Evolutionary conservation across 2,113 vertebrate genomes (phyloP).

Genomic region (Amblyopsis rosae): DNA sequence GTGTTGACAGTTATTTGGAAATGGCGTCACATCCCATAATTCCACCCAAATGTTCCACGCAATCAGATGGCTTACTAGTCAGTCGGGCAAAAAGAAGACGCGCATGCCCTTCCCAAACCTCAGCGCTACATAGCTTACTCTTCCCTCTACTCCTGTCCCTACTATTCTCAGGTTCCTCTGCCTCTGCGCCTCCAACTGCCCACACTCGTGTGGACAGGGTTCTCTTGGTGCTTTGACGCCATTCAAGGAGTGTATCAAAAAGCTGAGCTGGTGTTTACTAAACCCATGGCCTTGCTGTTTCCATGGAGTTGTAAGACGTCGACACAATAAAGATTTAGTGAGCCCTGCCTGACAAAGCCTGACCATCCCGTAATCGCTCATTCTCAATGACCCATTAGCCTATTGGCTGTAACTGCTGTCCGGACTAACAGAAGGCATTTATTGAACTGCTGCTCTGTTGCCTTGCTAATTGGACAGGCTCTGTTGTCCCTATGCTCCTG

Average conservation of each 20-base stretch:
- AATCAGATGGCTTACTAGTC: not conserved
- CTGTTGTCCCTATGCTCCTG: conserved; percentile 57
- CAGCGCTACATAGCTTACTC: too few species aligned
- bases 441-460: conserved; percentile 67
- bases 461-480: conserved; percentile 65
- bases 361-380: conserved; percentile 61
- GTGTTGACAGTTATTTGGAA: not conserved
- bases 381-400: conserved; percentile 69
- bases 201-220: too few species aligned
- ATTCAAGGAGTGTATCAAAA: too few species aligned
- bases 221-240: too few species aligned
- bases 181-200: too few species aligned
- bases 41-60: not conserved
- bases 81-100: not conserved
- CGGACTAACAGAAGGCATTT: conserved; percentile 59
- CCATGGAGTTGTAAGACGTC: conserved; percentile 23
- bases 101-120: too few species aligned
- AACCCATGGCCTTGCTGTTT: conserved; percentile 15
- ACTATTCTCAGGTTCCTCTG: too few species aligned
- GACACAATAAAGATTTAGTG: conserved; percentile 50
- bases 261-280: not conserved
- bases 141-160: too few species aligned
- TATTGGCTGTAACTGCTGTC: conserved; percentile 56
- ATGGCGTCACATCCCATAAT: not conserved
- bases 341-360: conserved; percentile 52